These are phyloP conservation scores for Diorhabda sublineata DNA, from an alignment of 1,140 invertebrate species.

Conservation along the genomic window DNA sequence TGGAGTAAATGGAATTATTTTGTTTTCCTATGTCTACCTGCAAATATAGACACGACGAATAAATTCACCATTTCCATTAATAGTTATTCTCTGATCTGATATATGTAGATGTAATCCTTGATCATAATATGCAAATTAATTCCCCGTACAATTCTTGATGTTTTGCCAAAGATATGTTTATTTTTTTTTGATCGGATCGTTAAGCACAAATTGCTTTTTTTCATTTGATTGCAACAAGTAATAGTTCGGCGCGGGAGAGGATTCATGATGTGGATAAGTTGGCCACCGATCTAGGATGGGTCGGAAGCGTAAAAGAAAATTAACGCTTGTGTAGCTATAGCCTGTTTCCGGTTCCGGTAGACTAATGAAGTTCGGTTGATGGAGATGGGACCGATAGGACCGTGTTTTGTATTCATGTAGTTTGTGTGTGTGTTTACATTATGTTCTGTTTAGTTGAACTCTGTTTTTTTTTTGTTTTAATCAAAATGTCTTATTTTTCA, in stretches of 20 bases:
- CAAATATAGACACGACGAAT: background rate
- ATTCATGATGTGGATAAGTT: constrained; percentile 31
- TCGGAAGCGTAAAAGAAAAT: constrained; percentile 30
- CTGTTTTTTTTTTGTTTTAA: too few relatives aligned
- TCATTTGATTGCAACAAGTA: constrained; percentile 18
- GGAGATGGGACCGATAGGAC: constrained; percentile 39
- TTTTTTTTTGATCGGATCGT: constrained; percentile 15
- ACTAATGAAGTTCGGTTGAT: constrained; percentile 38
- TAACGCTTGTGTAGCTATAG: constrained; percentile 41
- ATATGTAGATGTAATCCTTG: background rate
- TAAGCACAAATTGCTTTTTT: constrained; percentile 21
- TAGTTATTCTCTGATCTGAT: background rate
- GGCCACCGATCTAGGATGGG: constrained; percentile 33
- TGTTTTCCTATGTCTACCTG: too few relatives aligned
- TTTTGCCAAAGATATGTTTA: constrained; percentile 13
- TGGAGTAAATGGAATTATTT: too few relatives aligned
- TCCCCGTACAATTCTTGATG: constrained; percentile 5
- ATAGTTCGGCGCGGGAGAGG: constrained; percentile 10
- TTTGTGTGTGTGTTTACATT: background rate
- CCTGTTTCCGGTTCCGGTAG: constrained; percentile 44
- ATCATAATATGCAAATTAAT: constrained; percentile 9
- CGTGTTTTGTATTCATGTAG: constrained; percentile 11
- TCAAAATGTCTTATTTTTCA: too few relatives aligned
- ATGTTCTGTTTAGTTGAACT: too few relatives aligned
- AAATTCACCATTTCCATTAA: background rate